A percentile compares a stretch with the other conserved stretches of the same genome.
Conservation (phyloP, 2,797 vertebrate genomes). For the Pseudotriccus pelzelni region DNA sequence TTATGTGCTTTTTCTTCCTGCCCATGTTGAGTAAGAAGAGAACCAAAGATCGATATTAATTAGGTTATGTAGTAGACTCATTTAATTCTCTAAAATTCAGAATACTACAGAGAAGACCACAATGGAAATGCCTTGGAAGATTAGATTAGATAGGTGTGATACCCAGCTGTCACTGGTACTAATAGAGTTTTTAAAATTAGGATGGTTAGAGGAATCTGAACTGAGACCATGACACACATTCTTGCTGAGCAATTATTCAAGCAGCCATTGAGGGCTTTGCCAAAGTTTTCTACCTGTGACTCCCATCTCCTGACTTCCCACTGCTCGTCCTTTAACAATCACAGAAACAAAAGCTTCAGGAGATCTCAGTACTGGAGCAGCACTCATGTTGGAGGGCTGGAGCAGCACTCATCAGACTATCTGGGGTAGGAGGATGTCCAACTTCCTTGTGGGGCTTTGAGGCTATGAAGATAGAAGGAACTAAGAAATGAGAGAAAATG, state of each 20-base stretch:
- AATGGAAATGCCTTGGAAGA: neutral
- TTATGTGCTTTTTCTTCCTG: neutral
- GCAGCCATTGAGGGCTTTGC: neutral
- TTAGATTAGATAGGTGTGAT: neutral
- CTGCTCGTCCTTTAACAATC: neutral
- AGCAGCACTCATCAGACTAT: neutral
- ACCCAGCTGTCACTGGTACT: neutral
- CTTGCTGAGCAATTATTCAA: neutral
- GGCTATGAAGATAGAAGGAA: neutral
- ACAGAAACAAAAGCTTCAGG: neutral
- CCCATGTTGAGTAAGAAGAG: neutral
- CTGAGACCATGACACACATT: neutral
- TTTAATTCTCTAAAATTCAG: constrained; percentile 26
- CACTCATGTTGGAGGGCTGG: neutral
- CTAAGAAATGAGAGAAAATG: neutral
- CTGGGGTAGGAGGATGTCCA: neutral
- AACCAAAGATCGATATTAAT: constrained; percentile 5
- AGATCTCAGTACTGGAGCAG: neutral
- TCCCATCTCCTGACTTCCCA: neutral
- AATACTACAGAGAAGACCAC: neutral
- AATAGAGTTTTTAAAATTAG: constrained; percentile 5
- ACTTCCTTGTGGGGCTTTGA: neutral
- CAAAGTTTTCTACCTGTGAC: neutral
- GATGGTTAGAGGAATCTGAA: constrained; percentile 14
- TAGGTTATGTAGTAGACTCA: neutral